phyloP scores from a whole-genome alignment of 1,140 invertebrate species.

The Drosophila lowei region DNA sequence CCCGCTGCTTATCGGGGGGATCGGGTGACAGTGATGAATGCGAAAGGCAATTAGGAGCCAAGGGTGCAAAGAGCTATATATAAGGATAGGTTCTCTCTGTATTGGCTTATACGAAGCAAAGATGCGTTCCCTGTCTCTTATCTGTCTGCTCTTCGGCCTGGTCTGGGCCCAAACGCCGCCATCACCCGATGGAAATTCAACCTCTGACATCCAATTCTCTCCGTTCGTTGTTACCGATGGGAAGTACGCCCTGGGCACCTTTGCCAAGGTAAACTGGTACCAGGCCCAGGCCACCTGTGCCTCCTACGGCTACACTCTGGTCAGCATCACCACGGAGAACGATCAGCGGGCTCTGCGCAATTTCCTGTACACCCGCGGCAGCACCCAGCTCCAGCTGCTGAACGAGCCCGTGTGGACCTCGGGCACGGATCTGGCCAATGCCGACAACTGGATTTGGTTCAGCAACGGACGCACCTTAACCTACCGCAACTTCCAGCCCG shows the following conservation, averaged over 20 bases:
- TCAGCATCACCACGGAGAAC: slow-evolving; percentile 32
- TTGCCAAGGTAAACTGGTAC: slow-evolving; percentile 53
- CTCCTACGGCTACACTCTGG: slow-evolving; percentile 36
- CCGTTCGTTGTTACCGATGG: slow-evolving; percentile 28
- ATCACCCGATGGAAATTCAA: background rate
- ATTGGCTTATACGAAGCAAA: slow-evolving; percentile 7
- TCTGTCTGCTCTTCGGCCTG: slow-evolving; percentile 16
- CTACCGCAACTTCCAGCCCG: slow-evolving; percentile 47
- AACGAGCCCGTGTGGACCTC: slow-evolving; percentile 37
- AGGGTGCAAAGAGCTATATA: slow-evolving; percentile 5
- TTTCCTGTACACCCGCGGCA: slow-evolving; percentile 26
- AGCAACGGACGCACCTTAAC: slow-evolving; percentile 41
- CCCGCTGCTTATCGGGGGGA: slow-evolving; percentile 18
- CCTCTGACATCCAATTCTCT: slow-evolving; percentile 11
- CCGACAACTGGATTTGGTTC: slow-evolving; percentile 40
- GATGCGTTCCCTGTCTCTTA: slow-evolving; percentile 28
- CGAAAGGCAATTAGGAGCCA: slow-evolving; percentile 24
- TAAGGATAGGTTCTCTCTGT: slow-evolving; percentile 1
- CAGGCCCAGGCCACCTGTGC: slow-evolving; percentile 45
- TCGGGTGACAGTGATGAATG: slow-evolving; percentile 41
- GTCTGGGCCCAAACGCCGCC: slow-evolving; percentile 13
- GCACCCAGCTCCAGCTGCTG: slow-evolving; percentile 19
- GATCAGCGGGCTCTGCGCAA: slow-evolving; percentile 34
- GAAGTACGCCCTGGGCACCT: slow-evolving; percentile 35
- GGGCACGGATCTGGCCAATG: slow-evolving; percentile 36